A percentile compares a stretch with the other conserved stretches of the same genome.
phyloP scores from a whole-genome alignment of 2,888 invertebrate species.

The Formica aserva region DNA sequence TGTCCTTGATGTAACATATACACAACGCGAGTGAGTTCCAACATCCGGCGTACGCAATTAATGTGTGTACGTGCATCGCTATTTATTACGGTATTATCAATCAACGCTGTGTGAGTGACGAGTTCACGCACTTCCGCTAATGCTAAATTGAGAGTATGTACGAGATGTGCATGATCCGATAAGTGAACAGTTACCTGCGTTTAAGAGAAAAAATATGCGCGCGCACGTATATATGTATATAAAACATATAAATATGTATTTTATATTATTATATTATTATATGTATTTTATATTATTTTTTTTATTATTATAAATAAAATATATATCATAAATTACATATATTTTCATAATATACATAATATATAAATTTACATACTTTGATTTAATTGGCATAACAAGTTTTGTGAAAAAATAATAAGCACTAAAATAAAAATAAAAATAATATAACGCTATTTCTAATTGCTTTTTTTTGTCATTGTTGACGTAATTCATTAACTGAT shows the following conservation, averaged over 20 bases:
- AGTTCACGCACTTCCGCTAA: constrained; percentile 76
- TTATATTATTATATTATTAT: background rate
- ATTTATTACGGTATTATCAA: constrained; percentile 67
- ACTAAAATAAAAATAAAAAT: background rate
- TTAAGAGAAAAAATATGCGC: background rate
- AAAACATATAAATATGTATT: background rate
- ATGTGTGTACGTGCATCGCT: constrained; percentile 62
- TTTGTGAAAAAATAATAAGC: background rate
- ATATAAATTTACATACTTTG: background rate
- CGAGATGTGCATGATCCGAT: constrained; percentile 65
- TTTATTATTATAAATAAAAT: background rate
- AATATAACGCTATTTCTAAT: background rate
- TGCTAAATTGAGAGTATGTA: constrained; percentile 72
- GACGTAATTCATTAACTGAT: background rate
- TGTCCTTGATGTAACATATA: constrained; percentile 72
- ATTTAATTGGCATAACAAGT: background rate
- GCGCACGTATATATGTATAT: background rate
- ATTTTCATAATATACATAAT: background rate
- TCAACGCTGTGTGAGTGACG: constrained; percentile 65
- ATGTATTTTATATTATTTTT: background rate
- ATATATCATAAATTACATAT: background rate
- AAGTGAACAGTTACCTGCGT: constrained; percentile 46
- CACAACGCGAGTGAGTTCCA: constrained; percentile 64
- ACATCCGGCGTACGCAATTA: constrained; percentile 73
- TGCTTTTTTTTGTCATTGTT: constrained; percentile 10